Conservation (phyloP, 1,140 invertebrate genomes). For the Heliconius nattereri region DNA sequence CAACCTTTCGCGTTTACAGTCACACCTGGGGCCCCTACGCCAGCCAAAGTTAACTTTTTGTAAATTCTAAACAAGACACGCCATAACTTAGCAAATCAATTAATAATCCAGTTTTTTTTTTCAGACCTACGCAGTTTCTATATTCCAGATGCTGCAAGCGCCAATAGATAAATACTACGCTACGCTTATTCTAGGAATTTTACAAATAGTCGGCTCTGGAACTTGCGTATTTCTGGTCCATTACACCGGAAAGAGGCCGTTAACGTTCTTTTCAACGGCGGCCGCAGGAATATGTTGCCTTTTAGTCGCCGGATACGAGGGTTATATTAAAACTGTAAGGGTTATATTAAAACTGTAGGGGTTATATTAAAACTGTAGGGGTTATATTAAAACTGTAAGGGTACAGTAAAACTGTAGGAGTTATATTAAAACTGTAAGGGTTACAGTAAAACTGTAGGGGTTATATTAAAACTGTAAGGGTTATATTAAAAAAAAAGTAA, state of each 20-base stretch:
- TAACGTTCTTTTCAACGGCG: slow-evolving; percentile 85
- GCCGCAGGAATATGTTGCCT: slow-evolving; percentile 84
- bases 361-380: slow-evolving; percentile 61
- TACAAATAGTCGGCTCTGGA: slow-evolving; percentile 84
- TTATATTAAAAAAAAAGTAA: background rate
- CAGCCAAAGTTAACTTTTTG: no score
- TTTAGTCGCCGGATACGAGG: slow-evolving; percentile 82
- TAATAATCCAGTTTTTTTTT: slow-evolving; percentile 1
- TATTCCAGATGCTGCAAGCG: slow-evolving; percentile 85
- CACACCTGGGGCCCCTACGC: no score
- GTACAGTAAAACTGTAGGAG: no score
- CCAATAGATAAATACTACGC: slow-evolving; percentile 88
- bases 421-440: slow-evolving; percentile 57
- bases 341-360: slow-evolving; percentile 36
- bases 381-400: no score
- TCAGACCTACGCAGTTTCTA: slow-evolving; percentile 87
- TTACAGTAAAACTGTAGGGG: slow-evolving; percentile 50
- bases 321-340: slow-evolving; percentile 61
- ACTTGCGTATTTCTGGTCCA: slow-evolving; percentile 85
- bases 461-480: slow-evolving; percentile 57
- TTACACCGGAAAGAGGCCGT: slow-evolving; percentile 85
- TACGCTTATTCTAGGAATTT: slow-evolving; percentile 85
- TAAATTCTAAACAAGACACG: no score
- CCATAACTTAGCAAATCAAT: background rate
- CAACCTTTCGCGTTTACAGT: no score